Base-by-base conservation (phyloP, 2,797 vertebrate genomes). In the Ptychadena robeensis region DNA sequence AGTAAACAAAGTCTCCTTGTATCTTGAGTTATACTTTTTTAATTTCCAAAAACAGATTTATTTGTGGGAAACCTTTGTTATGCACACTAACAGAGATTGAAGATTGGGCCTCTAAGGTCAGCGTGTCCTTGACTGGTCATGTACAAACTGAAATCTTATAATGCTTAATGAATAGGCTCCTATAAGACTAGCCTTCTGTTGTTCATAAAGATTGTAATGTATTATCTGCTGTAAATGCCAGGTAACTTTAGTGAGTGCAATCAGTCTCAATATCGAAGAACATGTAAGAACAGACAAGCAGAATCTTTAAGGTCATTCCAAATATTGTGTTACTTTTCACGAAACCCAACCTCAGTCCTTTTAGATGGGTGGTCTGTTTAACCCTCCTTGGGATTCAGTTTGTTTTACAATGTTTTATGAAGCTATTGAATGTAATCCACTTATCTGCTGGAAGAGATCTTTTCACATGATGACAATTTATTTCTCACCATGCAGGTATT, bases 241-340 rank as follows among this genome's bases (percentile, higher is more conserved):
- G 91, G 96, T 96, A 97, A 98, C 94, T 91, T 91, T 92, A 98
- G 94, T 91, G 66, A 78, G 91, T 86, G 86, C 90, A 86, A 92
- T 96, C 95, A 96, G 92, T 91, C 93, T 91, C 82, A 92, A 87
- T 91, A 93, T 93, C 93, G 91, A 91, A 87, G 91, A 89, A 93
- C 90, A 92, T 91, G 91, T 91, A 92, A 91, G 87, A 86, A 89
- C 91, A 90, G 93, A 90, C 94, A 87, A 90, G 92, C 83, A 80
- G 88, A 95, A 91, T 95, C 96, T 95, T 96, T 95, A 67, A 82
- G 71, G 95, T 96, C 94, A 94, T 92, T 92, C 93, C 87, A 84
- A 90, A 95, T 95, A 96, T 98, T 73, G 25, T 95, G 87, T 98
- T 98, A 96, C 97, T 93, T 93, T 93, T 90, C 92, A 89, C 86